phyloP scores from a whole-genome alignment of 2,888 invertebrate species.

The Cheilosia vulpina region DNA sequence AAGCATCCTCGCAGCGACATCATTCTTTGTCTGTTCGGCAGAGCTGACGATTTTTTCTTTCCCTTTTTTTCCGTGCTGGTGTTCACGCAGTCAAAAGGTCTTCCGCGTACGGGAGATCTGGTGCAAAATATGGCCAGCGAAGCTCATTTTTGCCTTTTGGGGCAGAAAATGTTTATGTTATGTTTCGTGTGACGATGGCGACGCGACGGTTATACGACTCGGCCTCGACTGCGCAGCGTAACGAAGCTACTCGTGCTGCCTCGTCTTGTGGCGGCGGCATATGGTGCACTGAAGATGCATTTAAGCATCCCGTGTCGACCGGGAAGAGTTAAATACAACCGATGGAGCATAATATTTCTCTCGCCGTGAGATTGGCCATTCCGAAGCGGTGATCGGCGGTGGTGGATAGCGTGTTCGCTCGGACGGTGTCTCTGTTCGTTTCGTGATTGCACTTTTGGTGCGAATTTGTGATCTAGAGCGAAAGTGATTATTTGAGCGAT shows the following conservation, averaged over 20 bases:
- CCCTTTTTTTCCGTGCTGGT: constrained; percentile 38
- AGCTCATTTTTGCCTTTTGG: constrained; percentile 74
- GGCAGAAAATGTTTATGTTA: constrained; percentile 73
- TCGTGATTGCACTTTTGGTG: constrained; percentile 54
- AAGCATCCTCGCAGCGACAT: constrained; percentile 72
- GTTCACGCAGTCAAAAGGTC: constrained; percentile 73
- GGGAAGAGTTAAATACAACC: constrained; percentile 66
- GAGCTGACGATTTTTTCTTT: neutral
- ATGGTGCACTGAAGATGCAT: constrained; percentile 69
- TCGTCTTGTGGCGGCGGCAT: constrained; percentile 28
- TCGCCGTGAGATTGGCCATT: constrained; percentile 64
- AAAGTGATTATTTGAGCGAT: constrained; percentile 70
- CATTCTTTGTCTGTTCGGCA: constrained; percentile 55
- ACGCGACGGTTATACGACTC: constrained; percentile 4
- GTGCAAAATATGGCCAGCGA: constrained; percentile 72
- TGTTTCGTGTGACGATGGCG: constrained; percentile 62
- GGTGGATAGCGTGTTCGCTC: constrained; percentile 43
- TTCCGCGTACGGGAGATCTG: constrained; percentile 71
- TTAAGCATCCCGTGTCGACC: constrained; percentile 56
- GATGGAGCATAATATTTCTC: constrained; percentile 64
- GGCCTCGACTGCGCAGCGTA: constrained; percentile 50
- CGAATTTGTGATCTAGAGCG: constrained; percentile 70
- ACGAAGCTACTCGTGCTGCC: constrained; percentile 62
- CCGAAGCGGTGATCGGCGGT: neutral
- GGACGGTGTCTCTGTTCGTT: constrained; percentile 11